phyloP scores from a whole-genome alignment of 1,140 invertebrate species.

The Atopsyche davidsoni region DNA sequence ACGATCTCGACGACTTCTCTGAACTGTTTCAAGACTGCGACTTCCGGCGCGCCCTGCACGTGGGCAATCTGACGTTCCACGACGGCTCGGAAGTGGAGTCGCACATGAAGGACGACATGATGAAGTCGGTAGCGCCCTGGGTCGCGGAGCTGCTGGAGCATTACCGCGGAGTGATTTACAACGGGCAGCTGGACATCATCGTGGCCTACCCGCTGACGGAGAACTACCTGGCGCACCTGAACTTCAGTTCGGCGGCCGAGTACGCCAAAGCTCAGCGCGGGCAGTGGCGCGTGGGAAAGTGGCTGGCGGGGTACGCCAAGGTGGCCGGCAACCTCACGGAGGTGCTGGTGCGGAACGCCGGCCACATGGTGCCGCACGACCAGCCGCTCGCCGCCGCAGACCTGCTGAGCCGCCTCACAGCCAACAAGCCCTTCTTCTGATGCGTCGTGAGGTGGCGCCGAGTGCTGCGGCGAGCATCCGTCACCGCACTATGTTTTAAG shows the following conservation, averaged over 20 bases:
- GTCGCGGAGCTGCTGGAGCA: constrained; percentile 61
- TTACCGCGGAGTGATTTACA: constrained; percentile 71
- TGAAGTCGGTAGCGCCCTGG: constrained; percentile 74
- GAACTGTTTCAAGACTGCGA: constrained; percentile 54
- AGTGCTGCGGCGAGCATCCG: too few relatives aligned
- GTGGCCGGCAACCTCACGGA: constrained; percentile 67
- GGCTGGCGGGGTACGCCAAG: constrained; percentile 74
- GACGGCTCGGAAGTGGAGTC: constrained; percentile 55
- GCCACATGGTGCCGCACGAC: constrained; percentile 78
- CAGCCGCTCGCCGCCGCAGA: constrained; percentile 73
- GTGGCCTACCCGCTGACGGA: constrained; percentile 73
- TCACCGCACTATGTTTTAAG: too few relatives aligned
- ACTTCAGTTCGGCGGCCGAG: constrained; percentile 59
- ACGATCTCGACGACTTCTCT: constrained; percentile 39
- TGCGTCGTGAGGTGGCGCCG: too few relatives aligned
- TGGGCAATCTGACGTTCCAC: constrained; percentile 70
- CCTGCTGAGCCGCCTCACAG: constrained; percentile 70
- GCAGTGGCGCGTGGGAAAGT: constrained; percentile 61
- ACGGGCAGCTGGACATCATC: constrained; percentile 80
- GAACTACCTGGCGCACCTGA: constrained; percentile 61
- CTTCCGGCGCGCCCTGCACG: constrained; percentile 70
- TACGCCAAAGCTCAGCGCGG: constrained; percentile 60
- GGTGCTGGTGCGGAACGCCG: constrained; percentile 74
- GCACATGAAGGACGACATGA: constrained; percentile 69
- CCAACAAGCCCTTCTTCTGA: constrained; percentile 48